Conservation (phyloP, 2,888 invertebrate species). For the Hirudinaria manillensis region DNA sequence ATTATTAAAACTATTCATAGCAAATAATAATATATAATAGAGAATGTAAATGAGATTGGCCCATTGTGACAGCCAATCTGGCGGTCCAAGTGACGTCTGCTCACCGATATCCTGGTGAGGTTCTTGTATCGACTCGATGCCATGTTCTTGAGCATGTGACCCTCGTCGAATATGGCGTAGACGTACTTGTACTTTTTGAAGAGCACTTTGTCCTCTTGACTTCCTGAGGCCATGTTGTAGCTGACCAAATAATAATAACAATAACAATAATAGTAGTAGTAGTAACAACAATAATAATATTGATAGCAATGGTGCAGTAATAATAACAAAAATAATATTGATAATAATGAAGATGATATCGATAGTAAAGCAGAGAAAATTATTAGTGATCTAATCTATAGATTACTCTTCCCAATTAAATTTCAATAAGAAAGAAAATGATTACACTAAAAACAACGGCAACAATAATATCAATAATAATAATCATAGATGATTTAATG, state of each 20-base stretch:
- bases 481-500: not conserved
- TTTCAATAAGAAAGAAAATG: not conserved
- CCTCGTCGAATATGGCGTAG: slow-evolving; percentile 92
- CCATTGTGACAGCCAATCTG: too few relatives aligned
- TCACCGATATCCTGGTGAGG: slow-evolving; percentile 74
- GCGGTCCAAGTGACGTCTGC: too few relatives aligned
- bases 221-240: slow-evolving; percentile 73
- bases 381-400: too few relatives aligned
- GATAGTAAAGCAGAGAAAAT: too few relatives aligned
- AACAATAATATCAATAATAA: not conserved
- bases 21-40: too few relatives aligned
- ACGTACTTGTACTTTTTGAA: slow-evolving; percentile 75
- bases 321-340: too few relatives aligned
- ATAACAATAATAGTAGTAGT: not conserved
- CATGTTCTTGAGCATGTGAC: slow-evolving; percentile 97
- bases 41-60: too few relatives aligned
- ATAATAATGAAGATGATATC: too few relatives aligned
- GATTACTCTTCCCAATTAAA: not conserved
- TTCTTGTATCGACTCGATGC: slow-evolving; percentile 81
- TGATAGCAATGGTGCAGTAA: not conserved
- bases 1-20: too few relatives aligned
- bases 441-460: not conserved
- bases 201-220: slow-evolving; percentile 82
- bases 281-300: slow-evolving; percentile 9
- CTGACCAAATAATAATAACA: slow-evolving; percentile 43